Evolutionary conservation across 2,113 vertebrate species (phyloP).

Genomic region (Megaceryle maxima): DNA sequence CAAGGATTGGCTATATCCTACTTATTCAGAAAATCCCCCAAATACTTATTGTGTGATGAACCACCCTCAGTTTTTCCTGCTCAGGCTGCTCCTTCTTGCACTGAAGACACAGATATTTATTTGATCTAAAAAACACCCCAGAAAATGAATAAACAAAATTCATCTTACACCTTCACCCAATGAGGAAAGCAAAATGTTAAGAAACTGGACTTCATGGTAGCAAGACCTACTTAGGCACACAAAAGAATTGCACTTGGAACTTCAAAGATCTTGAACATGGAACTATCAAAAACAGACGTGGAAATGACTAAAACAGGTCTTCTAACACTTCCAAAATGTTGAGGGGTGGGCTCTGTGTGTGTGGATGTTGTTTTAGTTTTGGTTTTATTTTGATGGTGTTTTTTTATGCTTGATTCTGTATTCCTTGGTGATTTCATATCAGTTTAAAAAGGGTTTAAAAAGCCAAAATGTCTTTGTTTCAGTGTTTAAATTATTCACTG

Average conservation of each 20-base stretch:
- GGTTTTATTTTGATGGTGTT: background rate
- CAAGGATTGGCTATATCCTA: background rate
- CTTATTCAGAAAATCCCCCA: background rate
- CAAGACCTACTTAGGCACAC: background rate
- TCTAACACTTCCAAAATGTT: background rate
- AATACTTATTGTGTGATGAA: background rate
- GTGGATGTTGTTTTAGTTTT: background rate
- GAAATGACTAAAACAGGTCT: background rate
- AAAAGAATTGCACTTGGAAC: background rate
- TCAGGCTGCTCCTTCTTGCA: background rate
- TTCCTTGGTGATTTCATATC: background rate
- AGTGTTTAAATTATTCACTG: background rate
- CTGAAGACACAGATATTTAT: background rate
- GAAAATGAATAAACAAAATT: background rate
- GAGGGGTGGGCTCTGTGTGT: too few species aligned
- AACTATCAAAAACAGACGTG: background rate
- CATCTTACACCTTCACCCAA: background rate
- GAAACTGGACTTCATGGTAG: background rate
- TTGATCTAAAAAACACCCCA: background rate
- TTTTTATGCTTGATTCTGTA: background rate
- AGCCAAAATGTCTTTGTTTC: background rate
- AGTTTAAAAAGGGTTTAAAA: background rate
- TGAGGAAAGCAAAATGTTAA: background rate
- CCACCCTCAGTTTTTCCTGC: background rate
- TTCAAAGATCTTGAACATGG: background rate